phyloP scores from a whole-genome alignment of 2,113 vertebrate species.

The Mastomys natalensis region DNA sequence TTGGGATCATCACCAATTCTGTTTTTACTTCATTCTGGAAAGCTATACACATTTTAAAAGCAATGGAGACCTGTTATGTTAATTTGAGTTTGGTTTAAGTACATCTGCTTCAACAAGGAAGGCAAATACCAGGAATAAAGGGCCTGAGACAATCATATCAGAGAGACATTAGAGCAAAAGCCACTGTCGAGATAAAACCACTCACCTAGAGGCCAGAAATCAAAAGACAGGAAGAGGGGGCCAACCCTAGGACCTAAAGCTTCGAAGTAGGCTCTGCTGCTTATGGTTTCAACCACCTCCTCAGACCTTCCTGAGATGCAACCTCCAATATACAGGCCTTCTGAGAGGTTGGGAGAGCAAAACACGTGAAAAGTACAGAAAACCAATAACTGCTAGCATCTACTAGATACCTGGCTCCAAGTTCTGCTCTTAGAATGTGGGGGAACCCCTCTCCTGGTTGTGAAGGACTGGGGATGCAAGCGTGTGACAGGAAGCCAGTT shows the following conservation, averaged over 20 bases:
- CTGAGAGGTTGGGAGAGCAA: too few relatives aligned
- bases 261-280: neutral
- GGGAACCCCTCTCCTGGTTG: neutral
- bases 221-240: neutral
- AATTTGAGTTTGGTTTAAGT: neutral
- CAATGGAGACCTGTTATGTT: neutral
- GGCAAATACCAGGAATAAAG: neutral
- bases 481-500: neutral
- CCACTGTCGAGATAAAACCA: neutral
- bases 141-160: neutral
- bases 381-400: neutral
- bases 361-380: neutral
- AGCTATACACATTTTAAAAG: constrained; percentile 5
- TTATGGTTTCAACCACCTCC: neutral
- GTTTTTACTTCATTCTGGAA: constrained; percentile 23
- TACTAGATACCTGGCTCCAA: neutral
- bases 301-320: neutral
- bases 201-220: neutral
- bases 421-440: neutral
- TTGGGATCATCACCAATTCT: constrained; percentile 23
- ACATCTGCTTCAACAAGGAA: neutral
- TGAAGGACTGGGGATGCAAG: neutral
- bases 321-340: neutral
- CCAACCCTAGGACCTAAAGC: neutral
- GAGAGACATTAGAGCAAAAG: neutral